A percentile compares a stretch with the other conserved stretches of the same genome.
These are phyloP conservation scores for Sorex maritimensis DNA, from an alignment of 2,797 vertebrate genomes.

Conservation along the genomic window DNA sequence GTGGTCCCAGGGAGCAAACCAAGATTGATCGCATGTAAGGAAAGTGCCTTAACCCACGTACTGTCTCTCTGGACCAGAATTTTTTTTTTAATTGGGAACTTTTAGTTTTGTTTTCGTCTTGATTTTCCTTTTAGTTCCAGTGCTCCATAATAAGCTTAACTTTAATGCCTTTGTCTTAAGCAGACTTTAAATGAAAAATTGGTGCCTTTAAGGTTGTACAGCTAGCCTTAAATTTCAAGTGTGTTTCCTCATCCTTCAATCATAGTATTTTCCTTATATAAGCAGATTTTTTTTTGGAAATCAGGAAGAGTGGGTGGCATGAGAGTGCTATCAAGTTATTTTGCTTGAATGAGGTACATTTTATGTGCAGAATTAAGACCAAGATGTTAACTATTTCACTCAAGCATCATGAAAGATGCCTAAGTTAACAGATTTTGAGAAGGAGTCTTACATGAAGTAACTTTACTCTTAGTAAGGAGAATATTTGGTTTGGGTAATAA, in stretches of 20 bases:
- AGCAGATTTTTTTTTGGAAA: background rate
- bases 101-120: slow-evolving; percentile 21
- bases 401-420: background rate
- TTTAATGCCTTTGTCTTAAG: slow-evolving; percentile 39
- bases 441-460: slow-evolving; percentile 52
- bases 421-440: slow-evolving; percentile 65
- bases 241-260: background rate
- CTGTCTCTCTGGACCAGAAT: too few species aligned
- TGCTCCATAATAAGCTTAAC: slow-evolving; percentile 23
- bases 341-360: slow-evolving; percentile 18
- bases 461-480: slow-evolving; percentile 58
- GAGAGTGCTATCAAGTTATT: background rate
- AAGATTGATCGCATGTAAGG: too few species aligned
- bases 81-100: background rate
- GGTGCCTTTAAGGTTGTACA: background rate
- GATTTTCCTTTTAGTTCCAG: slow-evolving; percentile 64
- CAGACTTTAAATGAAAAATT: background rate
- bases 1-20: too few species aligned
- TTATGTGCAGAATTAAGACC: slow-evolving; percentile 56
- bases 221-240: slow-evolving; percentile 23
- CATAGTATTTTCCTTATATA: background rate
- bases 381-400: slow-evolving; percentile 54
- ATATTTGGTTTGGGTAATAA: slow-evolving; percentile 54
- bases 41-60: too few species aligned
- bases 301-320: background rate